Conservation (phyloP, 2,797 vertebrate species). For the Galaxias olidus region DNA sequence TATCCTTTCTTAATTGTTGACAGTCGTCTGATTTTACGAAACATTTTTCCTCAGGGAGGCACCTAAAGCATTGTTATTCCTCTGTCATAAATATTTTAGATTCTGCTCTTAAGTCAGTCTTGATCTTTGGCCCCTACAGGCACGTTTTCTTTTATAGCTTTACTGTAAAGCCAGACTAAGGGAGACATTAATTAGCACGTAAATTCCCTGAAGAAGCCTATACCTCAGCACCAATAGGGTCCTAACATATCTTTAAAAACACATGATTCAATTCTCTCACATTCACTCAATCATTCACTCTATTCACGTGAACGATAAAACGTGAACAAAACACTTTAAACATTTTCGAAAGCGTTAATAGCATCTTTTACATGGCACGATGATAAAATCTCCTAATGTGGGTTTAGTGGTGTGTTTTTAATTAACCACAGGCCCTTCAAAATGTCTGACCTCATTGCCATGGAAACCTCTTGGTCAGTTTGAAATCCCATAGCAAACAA, state of each 20-base stretch:
- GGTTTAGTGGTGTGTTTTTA: slow-evolving; percentile 9
- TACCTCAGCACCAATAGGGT: neutral
- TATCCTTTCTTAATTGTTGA: slow-evolving; percentile 24
- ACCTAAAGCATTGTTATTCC: too few relatives aligned
- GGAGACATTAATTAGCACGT: neutral
- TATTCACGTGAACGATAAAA: neutral
- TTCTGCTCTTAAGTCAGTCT: slow-evolving; percentile 2
- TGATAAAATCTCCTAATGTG: neutral
- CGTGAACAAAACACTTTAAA: neutral
- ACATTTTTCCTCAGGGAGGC: too few relatives aligned
- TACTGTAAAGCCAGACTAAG: neutral
- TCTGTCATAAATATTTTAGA: neutral
- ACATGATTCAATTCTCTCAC: neutral
- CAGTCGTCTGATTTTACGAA: slow-evolving; percentile 4
- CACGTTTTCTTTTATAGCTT: neutral
- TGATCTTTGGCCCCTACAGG: slow-evolving; percentile 6
- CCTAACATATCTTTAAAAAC: neutral
- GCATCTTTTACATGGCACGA: neutral
- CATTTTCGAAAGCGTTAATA: neutral
- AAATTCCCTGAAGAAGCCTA: too few relatives aligned
- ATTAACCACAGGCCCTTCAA: slow-evolving; percentile 13
- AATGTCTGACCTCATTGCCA: slow-evolving; percentile 20
- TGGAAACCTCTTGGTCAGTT: slow-evolving; percentile 16
- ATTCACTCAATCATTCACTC: neutral
- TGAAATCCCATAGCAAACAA: slow-evolving; percentile 10